Evolutionary conservation across 2,113 vertebrate species (phyloP), one percentile per base, ranked within the genome.

Genomic region (Sylvietta virens): DNA sequence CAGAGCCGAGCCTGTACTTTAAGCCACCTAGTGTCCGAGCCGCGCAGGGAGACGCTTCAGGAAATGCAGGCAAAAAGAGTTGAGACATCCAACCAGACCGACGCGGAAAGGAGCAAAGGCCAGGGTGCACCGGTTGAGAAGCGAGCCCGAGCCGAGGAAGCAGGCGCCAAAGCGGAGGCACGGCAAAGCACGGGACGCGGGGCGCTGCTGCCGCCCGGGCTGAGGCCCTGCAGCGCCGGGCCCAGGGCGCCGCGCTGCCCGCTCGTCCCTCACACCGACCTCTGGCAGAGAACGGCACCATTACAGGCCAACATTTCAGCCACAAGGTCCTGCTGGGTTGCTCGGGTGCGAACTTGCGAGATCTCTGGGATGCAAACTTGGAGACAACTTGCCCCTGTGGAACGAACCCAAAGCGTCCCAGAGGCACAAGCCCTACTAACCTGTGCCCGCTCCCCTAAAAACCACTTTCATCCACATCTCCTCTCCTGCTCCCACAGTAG

Each of bases 11-110:
- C 86, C 24, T 89, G 77, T 73, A 79, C 97, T 95, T 54, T 84
- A 92, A 97, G 97, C 98, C 98, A 98, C 98, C 98, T 98, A 98
- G 98, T 98, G 98, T 98, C 95, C 92, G 51, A 96, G 94, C 86
- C 3, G 81, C 81, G 94, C 66, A 73, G 50, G 80, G 71, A 77
- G 48, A 62, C 2, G 64, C 54, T 71, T 4, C 11, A 10, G 80
- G 78, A 39, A 76, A 93, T 2, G 11, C 57, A 6, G 73, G 50
- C 37, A 6, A 45, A 58, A 26, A 35, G 35, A 48, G 37, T 5
- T 15, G 79, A 19, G 85, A 28, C 60, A 78, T 14, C 45, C 84
- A 16, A 5, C 2, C 7, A 11, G 44, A 13, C 5, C 7, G 33
- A 35, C 15, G 33, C 3, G 19, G 40, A 15, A 21, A 54, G 40